A percentile compares a stretch with the other conserved stretches of the same genome.
phyloP scores from a whole-genome alignment of 2,888 invertebrate genomes.

The Scaeva pyrastri region DNA sequence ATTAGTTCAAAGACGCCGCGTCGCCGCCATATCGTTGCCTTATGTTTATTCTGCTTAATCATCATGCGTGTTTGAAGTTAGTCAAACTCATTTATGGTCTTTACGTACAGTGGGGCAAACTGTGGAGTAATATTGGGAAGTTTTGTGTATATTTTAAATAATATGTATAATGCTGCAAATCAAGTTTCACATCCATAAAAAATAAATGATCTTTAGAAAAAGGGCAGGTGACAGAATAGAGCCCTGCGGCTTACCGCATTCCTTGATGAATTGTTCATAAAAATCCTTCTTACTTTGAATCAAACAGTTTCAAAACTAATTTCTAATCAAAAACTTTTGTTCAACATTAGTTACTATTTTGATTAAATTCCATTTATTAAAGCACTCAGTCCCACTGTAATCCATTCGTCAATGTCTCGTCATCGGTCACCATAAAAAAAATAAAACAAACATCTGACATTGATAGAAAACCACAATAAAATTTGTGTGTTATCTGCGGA shows the following conservation, averaged over 20 bases:
- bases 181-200: no score
- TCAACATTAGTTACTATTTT: no score
- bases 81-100: not conserved
- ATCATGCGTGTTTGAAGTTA: constrained; percentile 5
- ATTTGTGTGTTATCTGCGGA: constrained; percentile 15
- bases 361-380: not conserved
- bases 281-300: no score
- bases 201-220: no score
- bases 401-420: not conserved
- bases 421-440: not conserved
- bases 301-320: no score
- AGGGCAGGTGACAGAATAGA: no score
- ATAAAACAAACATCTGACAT: not conserved
- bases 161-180: no score
- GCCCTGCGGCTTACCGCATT: no score
- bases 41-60: constrained; percentile 15
- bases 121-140: not conserved
- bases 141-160: not conserved
- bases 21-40: constrained; percentile 1
- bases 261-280: no score
- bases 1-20: constrained; percentile 27
- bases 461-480: constrained; percentile 26
- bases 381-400: not conserved
- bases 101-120: not conserved
- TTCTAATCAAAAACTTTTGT: no score